These are phyloP conservation scores for Agrotis segetum DNA, from an alignment of 2,888 invertebrate genomes.

Conservation along the genomic window DNA sequence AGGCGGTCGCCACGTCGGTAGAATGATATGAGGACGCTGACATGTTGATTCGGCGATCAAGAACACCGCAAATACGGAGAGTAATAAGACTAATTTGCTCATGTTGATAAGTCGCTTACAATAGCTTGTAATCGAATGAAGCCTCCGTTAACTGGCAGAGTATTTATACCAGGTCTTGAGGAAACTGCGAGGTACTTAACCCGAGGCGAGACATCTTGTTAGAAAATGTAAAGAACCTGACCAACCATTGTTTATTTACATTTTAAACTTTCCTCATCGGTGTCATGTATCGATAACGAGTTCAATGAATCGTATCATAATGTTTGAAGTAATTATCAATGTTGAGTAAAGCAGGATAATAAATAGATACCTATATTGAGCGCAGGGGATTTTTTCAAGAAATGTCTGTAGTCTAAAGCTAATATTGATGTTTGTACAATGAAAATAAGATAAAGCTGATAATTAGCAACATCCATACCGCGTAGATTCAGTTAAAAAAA, in stretches of 20 bases:
- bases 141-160: neutral
- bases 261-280: conserved; percentile 16
- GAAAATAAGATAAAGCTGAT: neutral
- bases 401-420: neutral
- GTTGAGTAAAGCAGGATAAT: neutral
- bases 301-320: neutral
- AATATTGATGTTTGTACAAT: neutral
- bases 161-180: conserved; percentile 48
- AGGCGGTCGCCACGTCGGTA: conserved; percentile 43
- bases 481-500: too few relatives aligned
- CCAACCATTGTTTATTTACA: conserved; percentile 28
- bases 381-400: conserved; percentile 18
- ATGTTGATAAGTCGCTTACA: conserved; percentile 28
- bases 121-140: conserved; percentile 33
- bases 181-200: conserved; percentile 50
- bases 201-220: conserved; percentile 2
- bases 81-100: conserved; percentile 41
- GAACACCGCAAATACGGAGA: conserved; percentile 46
- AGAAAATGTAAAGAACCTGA: conserved; percentile 50
- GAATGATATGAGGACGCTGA: conserved; percentile 15
- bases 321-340: conserved; percentile 1
- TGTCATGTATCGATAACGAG: conserved; percentile 27
- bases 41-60: conserved; percentile 47
- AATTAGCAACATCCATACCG: neutral
- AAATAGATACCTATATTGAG: conserved; percentile 1